Evolutionary conservation across 2,888 invertebrate species (phyloP).

Genomic region (Cephus runcator): DNA sequence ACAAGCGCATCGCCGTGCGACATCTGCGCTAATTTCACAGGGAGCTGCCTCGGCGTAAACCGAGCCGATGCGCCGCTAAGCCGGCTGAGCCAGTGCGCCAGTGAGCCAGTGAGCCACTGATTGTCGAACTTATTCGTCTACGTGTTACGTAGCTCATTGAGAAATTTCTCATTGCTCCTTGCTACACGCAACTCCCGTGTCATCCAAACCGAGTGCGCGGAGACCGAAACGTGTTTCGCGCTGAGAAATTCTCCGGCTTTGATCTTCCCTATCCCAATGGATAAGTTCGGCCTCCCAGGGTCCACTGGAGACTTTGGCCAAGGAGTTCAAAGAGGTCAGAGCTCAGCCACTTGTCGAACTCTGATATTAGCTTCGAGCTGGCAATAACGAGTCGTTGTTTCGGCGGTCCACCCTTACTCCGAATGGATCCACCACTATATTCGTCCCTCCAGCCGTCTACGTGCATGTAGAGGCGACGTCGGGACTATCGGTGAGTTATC

Average conservation of each 20-base stretch:
- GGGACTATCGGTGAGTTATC: neutral
- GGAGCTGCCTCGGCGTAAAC: slow-evolving; percentile 52
- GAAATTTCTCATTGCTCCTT: neutral
- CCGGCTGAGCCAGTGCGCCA: neutral
- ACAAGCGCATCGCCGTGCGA: slow-evolving; percentile 58
- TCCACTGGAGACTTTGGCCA: neutral
- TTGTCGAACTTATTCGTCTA: neutral
- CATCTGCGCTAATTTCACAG: slow-evolving; percentile 66
- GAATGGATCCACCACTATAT: neutral
- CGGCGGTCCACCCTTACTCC: neutral
- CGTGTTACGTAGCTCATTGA: neutral
- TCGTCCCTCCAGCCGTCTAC: neutral
- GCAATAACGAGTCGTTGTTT: neutral
- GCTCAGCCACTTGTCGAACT: neutral
- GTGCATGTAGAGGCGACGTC: neutral
- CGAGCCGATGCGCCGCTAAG: slow-evolving; percentile 26
- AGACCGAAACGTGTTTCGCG: neutral
- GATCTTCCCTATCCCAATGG: neutral
- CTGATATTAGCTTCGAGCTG: neutral
- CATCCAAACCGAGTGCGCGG: neutral
- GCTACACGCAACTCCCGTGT: neutral
- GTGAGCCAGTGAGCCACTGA: neutral
- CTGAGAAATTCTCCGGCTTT: neutral
- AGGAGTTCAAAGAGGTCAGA: neutral
- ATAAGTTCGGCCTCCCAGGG: neutral